Evolutionary conservation across 2,113 vertebrate genomes (phyloP).

Genomic region (Asarcornis scutulata): DNA sequence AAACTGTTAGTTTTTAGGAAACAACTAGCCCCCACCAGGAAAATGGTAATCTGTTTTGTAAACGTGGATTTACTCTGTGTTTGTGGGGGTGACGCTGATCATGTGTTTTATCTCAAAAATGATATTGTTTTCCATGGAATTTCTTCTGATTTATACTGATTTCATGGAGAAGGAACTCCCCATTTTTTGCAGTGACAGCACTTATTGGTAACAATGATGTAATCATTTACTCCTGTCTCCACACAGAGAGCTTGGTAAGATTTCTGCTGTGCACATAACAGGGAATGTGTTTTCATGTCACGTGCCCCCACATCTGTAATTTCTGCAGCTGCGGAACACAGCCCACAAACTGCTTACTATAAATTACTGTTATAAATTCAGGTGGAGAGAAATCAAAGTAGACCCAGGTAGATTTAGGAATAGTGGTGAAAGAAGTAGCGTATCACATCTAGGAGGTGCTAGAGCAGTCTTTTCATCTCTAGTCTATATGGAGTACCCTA

Average conservation of each 20-base stretch:
- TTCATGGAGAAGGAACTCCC: conserved; percentile 8
- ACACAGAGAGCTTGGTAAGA: background rate
- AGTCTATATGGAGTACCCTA: background rate
- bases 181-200: background rate
- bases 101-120: background rate
- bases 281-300: background rate
- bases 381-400: background rate
- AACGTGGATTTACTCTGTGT: background rate
- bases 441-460: background rate
- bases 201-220: background rate
- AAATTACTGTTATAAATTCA: background rate
- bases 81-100: background rate
- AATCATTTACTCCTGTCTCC: background rate
- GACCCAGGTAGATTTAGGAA: background rate
- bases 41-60: conserved; percentile 6
- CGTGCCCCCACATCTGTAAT: background rate
- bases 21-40: background rate
- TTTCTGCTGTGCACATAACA: background rate
- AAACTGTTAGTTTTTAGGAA: background rate
- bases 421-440: background rate
- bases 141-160: conserved; percentile 13
- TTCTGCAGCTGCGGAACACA: background rate
- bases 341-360: background rate
- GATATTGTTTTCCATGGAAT: background rate
- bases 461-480: background rate